Evolutionary conservation across 2,888 invertebrate species (phyloP).

Genomic region (Hydrotaea diabolus): DNA sequence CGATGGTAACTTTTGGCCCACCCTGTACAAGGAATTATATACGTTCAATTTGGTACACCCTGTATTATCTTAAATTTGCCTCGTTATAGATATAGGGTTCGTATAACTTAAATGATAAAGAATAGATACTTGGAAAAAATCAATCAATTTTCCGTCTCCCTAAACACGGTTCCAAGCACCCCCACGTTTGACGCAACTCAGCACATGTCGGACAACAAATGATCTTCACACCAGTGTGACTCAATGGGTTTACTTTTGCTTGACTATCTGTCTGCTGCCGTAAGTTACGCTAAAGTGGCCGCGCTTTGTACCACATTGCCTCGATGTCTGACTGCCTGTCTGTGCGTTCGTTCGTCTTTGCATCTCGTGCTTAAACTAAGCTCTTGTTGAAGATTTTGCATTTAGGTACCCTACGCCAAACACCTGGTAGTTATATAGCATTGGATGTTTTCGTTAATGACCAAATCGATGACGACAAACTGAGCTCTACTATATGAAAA

Average conservation of each 20-base stretch:
- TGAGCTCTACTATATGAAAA: too few relatives aligned
- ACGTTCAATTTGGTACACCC: too few relatives aligned
- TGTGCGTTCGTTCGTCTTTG: not conserved
- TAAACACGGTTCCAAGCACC: not conserved
- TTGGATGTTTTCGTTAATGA: too few relatives aligned
- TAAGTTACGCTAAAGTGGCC: slow-evolving; percentile 60
- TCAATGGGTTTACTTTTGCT: too few relatives aligned
- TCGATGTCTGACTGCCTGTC: not conserved
- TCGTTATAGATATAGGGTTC: too few relatives aligned
- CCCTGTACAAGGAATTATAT: too few relatives aligned
- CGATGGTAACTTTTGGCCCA: too few relatives aligned
- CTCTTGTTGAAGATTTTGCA: not conserved
- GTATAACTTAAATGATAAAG: too few relatives aligned
- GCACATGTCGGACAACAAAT: not conserved
- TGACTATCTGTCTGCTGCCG: slow-evolving; percentile 27
- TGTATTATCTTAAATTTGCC: too few relatives aligned
- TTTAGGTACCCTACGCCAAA: not conserved
- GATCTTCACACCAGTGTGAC: not conserved
- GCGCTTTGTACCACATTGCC: slow-evolving; percentile 37
- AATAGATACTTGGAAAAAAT: too few relatives aligned
- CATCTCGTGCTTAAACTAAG: slow-evolving; percentile 36
- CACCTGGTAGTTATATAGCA: not conserved
- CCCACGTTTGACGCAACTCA: too few relatives aligned
- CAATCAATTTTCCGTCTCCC: slow-evolving; percentile 22
- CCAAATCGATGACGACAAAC: too few relatives aligned